These are phyloP conservation scores for Polylopha cassiicola DNA, from an alignment of 2,888 invertebrate species.

Conservation along the genomic window DNA sequence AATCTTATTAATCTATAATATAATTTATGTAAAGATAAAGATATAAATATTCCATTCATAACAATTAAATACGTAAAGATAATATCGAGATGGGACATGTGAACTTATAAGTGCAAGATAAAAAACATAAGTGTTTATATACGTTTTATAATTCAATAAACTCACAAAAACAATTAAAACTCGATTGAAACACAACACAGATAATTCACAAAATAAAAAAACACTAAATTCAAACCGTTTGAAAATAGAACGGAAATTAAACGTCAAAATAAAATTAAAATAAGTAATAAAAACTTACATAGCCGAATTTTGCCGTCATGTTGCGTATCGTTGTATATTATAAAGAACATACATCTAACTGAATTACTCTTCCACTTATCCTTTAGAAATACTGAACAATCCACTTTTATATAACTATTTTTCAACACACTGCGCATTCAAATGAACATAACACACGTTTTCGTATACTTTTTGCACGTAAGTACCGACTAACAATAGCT, in stretches of 20 bases:
- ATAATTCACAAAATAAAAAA: constrained; percentile 10
- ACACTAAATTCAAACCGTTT: constrained; percentile 4
- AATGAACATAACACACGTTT: constrained; percentile 67
- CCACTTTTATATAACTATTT: constrained; percentile 71
- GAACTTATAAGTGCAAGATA: constrained; percentile 21
- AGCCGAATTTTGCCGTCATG: constrained; percentile 79
- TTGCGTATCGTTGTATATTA: constrained; percentile 77
- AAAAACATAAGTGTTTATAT: constrained; percentile 27
- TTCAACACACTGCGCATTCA: constrained; percentile 67
- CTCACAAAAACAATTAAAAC: constrained; percentile 18
- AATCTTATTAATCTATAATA: constrained; percentile 24
- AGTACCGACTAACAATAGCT: constrained; percentile 63
- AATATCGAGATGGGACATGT: constrained; percentile 12
- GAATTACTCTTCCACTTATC: constrained; percentile 68
- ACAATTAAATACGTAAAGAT: constrained; percentile 23
- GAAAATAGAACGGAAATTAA: constrained; percentile 10
- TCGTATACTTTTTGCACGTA: constrained; percentile 57
- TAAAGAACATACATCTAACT: constrained; percentile 75
- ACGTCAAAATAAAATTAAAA: constrained; percentile 18
- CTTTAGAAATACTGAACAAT: constrained; percentile 67
- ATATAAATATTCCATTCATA: constrained; percentile 35
- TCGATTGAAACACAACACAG: constrained; percentile 6
- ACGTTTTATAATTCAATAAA: constrained; percentile 17
- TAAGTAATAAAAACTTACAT: constrained; percentile 55
- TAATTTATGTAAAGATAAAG: constrained; percentile 23